Evolutionary conservation across 2,888 invertebrate species (phyloP).

Genomic region (Ophion ventricosus): DNA sequence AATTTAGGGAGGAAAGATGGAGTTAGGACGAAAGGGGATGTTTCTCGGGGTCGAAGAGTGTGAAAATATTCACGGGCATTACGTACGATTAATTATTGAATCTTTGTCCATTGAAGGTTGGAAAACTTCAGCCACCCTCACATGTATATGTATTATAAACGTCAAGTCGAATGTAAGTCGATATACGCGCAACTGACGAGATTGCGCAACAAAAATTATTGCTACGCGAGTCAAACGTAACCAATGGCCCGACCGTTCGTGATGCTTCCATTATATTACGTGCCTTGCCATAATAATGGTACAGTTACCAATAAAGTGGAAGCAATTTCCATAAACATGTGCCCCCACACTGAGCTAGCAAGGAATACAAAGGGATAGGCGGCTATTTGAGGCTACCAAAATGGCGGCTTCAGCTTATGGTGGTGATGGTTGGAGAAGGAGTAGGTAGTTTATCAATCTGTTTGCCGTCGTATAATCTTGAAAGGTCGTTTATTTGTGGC

Average conservation of each 20-base stretch:
- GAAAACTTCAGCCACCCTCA: not conserved
- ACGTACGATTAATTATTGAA: slow-evolving; percentile 48
- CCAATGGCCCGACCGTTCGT: slow-evolving; percentile 13
- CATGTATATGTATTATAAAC: not conserved
- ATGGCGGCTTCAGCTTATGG: slow-evolving; percentile 41
- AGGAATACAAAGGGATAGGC: slow-evolving; percentile 28
- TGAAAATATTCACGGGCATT: slow-evolving; percentile 58
- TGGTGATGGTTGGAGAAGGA: not conserved
- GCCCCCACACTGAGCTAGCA: not conserved
- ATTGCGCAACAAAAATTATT: slow-evolving; percentile 20
- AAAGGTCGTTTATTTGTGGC: slow-evolving; percentile 55
- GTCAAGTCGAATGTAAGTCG: not conserved
- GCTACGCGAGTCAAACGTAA: slow-evolving; percentile 23
- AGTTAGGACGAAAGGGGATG: slow-evolving; percentile 16
- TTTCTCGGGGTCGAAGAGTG: slow-evolving; percentile 40
- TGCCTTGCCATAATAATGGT: slow-evolving; percentile 55
- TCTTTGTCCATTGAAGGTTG: slow-evolving; percentile 31
- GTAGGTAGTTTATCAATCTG: slow-evolving; percentile 62
- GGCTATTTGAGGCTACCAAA: slow-evolving; percentile 15
- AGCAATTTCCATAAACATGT: slow-evolving; percentile 61
- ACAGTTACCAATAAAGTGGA: slow-evolving; percentile 52
- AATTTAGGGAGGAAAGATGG: slow-evolving; percentile 51
- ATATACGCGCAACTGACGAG: slow-evolving; percentile 7
- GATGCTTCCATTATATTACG: slow-evolving; percentile 35
- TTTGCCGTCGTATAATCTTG: slow-evolving; percentile 61